These are phyloP conservation scores for Orchestia grillus DNA, from an alignment of 1,140 invertebrate species.

Conservation along the genomic window DNA sequence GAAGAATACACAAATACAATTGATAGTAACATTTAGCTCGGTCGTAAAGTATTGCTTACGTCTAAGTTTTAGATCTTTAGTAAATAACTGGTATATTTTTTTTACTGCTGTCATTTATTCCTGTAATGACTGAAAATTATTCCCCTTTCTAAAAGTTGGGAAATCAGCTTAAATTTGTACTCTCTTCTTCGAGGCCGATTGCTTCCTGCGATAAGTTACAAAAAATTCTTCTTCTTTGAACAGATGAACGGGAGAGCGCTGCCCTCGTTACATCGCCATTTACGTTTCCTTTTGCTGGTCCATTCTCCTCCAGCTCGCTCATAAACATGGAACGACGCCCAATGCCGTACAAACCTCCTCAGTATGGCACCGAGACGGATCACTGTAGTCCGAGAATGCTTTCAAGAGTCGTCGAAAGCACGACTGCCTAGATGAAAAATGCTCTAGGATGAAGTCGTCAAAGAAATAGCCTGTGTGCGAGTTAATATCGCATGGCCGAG, in stretches of 20 bases:
- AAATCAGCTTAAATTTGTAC: not conserved
- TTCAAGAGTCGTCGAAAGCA: slow-evolving; percentile 37
- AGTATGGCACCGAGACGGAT: slow-evolving; percentile 5
- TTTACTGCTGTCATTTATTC: no score
- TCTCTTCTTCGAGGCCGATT: not conserved
- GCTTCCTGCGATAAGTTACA: not conserved
- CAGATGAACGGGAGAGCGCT: not conserved
- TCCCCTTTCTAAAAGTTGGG: not conserved
- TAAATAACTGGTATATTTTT: no score
- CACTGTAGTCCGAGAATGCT: slow-evolving; percentile 4
- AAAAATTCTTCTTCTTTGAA: not conserved
- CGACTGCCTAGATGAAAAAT: slow-evolving; percentile 19
- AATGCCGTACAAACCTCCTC: not conserved
- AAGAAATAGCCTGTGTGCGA: not conserved
- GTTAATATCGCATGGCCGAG: not conserved
- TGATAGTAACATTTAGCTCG: no score
- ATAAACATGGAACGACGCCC: not conserved
- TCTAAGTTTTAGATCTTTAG: no score
- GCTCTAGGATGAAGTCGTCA: not conserved
- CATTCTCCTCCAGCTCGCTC: not conserved
- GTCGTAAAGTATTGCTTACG: no score
- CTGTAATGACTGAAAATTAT: not conserved
- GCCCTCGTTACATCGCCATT: not conserved
- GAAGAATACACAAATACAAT: no score
- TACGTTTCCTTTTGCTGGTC: not conserved